Evolutionary conservation across 1,140 invertebrate species (phyloP), one percentile per base, ranked within the genome.

Genomic region (Psilanteris sp.): DNA sequence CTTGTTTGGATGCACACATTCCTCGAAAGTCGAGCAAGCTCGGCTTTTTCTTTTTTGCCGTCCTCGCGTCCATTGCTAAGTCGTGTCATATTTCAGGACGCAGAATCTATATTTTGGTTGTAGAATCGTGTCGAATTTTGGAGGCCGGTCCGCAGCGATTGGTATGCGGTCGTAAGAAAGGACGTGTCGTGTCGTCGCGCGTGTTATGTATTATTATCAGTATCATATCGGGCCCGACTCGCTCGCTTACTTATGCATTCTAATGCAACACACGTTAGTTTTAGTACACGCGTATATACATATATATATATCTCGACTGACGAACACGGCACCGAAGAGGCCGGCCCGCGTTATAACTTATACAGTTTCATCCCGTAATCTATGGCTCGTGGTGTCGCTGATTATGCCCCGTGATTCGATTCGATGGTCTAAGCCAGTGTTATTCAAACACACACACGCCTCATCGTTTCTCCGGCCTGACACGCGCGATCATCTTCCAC

Each of bases 391-490:
- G 27, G 44, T 70, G 54, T 70, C 66, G 34, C 66, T 70, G 54
- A 70, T 70, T 70, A 70, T 52, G 44, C 31, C 15, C 41, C 52
- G 27, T 48, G 32, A 39, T 48, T 54, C 48, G 54, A 59, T 61
- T 44, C 54, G 46, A 52, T 22, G 44, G 43, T 54, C 66, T 70
- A 70, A 59, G 67, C 67, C 52, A 50, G 46, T 71, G 55, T 71
- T 71, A 71, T 71, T 61, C 67, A 71, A 71, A 71, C 55, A 71
- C 15, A 52, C 67, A 36, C 55, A n/a, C n/a, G n/a, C n/a, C n/a
- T n/a, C n/a, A 44, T 54, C 54, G 67, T 44, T 61, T 71, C 55
- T 46, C 14, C 37, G n/a, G 16, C 20, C 37, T 54, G 54, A 70
- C 66, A 70, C 66, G 54, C 44, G 50, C 50, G 54, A 70, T 68